Evolutionary conservation across 2,888 invertebrate genomes (phyloP), one percentile per base, ranked within the genome.

Genomic region (Iphiclides podalirius): DNA sequence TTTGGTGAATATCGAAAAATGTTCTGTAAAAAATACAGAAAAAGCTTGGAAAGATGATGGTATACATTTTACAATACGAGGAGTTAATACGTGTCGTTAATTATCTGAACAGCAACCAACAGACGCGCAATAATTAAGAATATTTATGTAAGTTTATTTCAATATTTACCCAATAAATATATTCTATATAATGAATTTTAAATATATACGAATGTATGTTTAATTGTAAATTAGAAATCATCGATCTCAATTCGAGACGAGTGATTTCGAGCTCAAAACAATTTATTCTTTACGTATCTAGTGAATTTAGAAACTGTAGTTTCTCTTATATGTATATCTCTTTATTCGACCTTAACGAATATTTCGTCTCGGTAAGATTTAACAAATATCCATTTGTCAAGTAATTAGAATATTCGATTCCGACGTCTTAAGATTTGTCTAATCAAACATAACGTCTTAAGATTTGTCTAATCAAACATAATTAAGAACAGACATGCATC

Each of bases 251-350:
- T 16, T 33, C 20, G 38, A 37, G 38, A 33, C 20, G n/a, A 11
- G 9, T 46, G 31, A 39, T 40, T 41, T 12, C 34, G 26, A 47
- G 41, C 41, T 47, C 47, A 47, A 47, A 47, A 41, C 26, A 40
- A 47, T 40, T 40, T 35, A 23, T 40, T 40, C 12, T 26, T 35
- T 35, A 20, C 23, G 15, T 39, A 40, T 20, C 4, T 46, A 39
- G 16, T 12, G 36, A 6, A 34, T 31, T 26, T 47, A 47, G 36
- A 23, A 41, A 16, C 11, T 15, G 36, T 47, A 47, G 36, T 8
- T 26, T 41, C 36, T 41, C 40, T 11, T 47, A 26, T 35, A 34
- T 28, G 28, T 26, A 9, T 34, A 7, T 28, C 26, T 35, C 20
- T 34, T n/a, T n/a, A n/a, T n/a, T n/a, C 23, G 31, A 34, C 4